Conservation (phyloP, 2,113 vertebrate genomes). For the Amblyopsis rosae region DNA sequence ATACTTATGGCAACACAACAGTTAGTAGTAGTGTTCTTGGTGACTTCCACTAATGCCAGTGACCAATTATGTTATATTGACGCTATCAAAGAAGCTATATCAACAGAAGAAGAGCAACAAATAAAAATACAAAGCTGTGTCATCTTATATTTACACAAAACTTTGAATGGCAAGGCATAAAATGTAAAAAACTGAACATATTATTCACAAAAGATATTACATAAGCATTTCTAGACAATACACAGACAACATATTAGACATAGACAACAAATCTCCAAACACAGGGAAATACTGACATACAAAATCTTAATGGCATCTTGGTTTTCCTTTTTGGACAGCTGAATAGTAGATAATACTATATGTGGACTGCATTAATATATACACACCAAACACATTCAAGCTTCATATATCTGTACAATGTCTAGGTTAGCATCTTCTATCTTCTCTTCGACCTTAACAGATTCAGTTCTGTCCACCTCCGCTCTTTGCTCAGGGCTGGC, state of each 20-base stretch:
- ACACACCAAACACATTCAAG: slow-evolving; percentile 39
- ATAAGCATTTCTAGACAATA: background rate
- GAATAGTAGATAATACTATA: slow-evolving; percentile 11
- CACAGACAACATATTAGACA: slow-evolving; percentile 22
- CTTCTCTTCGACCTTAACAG: slow-evolving; percentile 24
- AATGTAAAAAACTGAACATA: background rate
- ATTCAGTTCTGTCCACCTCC: slow-evolving; percentile 33
- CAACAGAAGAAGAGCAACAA: background rate
- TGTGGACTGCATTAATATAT: slow-evolving; percentile 24
- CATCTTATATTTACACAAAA: slow-evolving; percentile 9
- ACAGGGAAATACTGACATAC: slow-evolving; percentile 47
- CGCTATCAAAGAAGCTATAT: background rate
- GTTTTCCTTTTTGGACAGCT: background rate
- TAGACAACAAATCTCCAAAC: slow-evolving; percentile 43
- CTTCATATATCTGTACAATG: slow-evolving; percentile 51
- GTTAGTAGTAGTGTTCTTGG: background rate
- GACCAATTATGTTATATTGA: background rate
- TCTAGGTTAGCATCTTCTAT: slow-evolving; percentile 38
- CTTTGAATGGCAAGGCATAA: slow-evolving; percentile 12
- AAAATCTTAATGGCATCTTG: slow-evolving; percentile 5
- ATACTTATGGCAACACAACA: too few species aligned
- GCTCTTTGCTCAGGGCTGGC: slow-evolving; percentile 22
- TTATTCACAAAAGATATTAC: background rate
- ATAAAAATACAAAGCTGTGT: background rate
- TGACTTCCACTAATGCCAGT: background rate